Base-by-base conservation (phyloP, 37 sponge, comb jelly and placozoan genomes). In the Chondrilla cf. caribensis region DNA sequence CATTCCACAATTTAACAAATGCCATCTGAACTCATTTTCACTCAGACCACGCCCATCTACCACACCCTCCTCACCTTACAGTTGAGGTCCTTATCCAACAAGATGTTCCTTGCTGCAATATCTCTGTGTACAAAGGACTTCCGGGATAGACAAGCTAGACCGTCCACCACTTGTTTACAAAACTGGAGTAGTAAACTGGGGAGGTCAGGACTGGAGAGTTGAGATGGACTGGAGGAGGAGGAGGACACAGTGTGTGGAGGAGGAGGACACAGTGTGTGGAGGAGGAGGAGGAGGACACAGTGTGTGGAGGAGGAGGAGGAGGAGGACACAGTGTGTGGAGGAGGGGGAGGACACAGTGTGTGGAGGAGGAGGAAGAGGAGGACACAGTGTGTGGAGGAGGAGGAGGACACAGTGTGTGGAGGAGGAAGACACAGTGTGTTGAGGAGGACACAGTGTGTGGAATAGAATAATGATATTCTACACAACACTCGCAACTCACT, bases 111-210 rank as follows among this genome's bases (percentile, higher is more conserved):
- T 41, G 81, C 81, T 31, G 81, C 81, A 38, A 81, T 41, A 36
- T 81, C 81, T 81, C 81, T 81, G 81, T 81, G 81, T 15, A 81
- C 66, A 42, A 81, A 81, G 33, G 81, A 60, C 81, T 60, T 81
- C n/a, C 40, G 26, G 11, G 81, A 31, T 44, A 81, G 65, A 35
- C 66, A 81, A 24, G 37, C 66, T 59, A 81, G 38, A 5, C 81
- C 81, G 43, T 60, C 62, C 41, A 62, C 81, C 65, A 81, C 65
- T 35, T 81, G 81, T 39, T 73, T 73, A 73, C 76, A 73, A 38
- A 73, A 73, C 76, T 73, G 76, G 18, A 73, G 44, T 37, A 73
- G 76, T 4, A 73, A 37, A 73, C 76, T 73, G 14, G 76, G 43
- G 24, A 73, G 76, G 76, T 73, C 44, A 22, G 76, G 76, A 42